Base-by-base conservation (phyloP, 2,797 vertebrate species). In the Heliangelus exortis region DNA sequence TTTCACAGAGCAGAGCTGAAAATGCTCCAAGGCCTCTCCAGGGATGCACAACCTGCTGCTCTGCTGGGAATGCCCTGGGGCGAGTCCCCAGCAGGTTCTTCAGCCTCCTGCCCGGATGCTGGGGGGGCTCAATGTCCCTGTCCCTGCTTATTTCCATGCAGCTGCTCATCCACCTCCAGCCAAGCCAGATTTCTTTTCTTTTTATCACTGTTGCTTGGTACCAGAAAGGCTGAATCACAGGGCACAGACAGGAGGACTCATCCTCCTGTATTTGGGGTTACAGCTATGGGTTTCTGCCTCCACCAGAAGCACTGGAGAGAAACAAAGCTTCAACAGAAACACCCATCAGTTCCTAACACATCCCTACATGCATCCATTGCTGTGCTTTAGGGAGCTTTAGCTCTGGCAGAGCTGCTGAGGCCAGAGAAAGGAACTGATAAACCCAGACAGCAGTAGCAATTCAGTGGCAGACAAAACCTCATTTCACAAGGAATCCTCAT, bases 401-500 rank as follows among this genome's bases (percentile, higher is more conserved):
- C 0, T 0, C 23, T 9, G 1, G 1, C 55, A 18, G 69, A 92
- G 81, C 62, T 0, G 1, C 83, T 0, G 4, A 62, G 87, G 61
- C 78, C 22, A 3, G 57, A 34, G 90, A 48, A 51, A 89, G 68
- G 36, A 82, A 65, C 2, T 7, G 87, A 91, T 73, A 93, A 95
- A 93, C 31, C 41, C 91, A 12, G 73, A 76, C 66, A 84, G 85
- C 65, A 53, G 67, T 2, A 58, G 89, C 78, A 47, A 63, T 59
- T 92, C 85, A 16, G 72, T 7, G 15, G 51, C 83, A 93, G 79
- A 29, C 89, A 87, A 87, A 91, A 92, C 72, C 91, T 96, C 91
- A 89, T 95, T 95, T 95, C 92, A 65, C 1, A 8, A 87, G 58
- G 91, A 95, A 93, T 95, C 93, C 85, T 86, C 89, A 73, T 86